These are phyloP conservation scores for Argopecten irradians DNA, from an alignment of 1,140 invertebrate species.

Conservation along the genomic window DNA sequence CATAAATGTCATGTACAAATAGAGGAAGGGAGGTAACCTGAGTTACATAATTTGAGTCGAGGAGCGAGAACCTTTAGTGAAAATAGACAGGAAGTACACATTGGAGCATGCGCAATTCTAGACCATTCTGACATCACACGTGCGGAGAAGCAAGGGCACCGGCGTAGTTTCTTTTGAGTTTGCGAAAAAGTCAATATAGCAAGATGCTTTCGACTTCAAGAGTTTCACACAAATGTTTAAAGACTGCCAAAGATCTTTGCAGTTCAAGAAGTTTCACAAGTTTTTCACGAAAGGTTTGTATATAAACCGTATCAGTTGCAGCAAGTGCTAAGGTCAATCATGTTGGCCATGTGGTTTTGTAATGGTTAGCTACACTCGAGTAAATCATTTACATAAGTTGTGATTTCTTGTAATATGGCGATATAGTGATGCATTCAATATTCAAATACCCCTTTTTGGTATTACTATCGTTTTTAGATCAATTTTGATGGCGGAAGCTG, in stretches of 20 bases:
- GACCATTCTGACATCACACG: conserved; percentile 15
- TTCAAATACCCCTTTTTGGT: not conserved
- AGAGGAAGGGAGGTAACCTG: not conserved
- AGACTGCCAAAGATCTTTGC: not conserved
- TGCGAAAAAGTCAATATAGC: not conserved
- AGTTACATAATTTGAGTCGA: not conserved
- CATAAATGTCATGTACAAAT: too few relatives aligned
- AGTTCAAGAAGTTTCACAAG: not conserved
- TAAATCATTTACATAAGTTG: not conserved
- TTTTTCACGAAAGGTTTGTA: not conserved
- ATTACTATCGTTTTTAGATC: not conserved
- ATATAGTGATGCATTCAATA: not conserved
- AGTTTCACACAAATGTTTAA: conserved; percentile 6
- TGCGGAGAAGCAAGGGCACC: conserved; percentile 11
- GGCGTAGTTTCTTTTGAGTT: not conserved
- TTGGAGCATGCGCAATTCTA: not conserved
- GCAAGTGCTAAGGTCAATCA: not conserved
- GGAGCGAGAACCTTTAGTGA: not conserved
- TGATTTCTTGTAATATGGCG: not conserved
- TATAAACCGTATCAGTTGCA: not conserved
- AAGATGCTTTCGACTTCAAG: not conserved
- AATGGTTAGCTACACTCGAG: not conserved
- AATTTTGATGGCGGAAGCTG: not conserved
- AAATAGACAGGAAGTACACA: not conserved
- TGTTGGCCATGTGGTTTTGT: not conserved